phyloP scores from a whole-genome alignment of 1,140 invertebrate species.

The Nautilus pompilius region DNA sequence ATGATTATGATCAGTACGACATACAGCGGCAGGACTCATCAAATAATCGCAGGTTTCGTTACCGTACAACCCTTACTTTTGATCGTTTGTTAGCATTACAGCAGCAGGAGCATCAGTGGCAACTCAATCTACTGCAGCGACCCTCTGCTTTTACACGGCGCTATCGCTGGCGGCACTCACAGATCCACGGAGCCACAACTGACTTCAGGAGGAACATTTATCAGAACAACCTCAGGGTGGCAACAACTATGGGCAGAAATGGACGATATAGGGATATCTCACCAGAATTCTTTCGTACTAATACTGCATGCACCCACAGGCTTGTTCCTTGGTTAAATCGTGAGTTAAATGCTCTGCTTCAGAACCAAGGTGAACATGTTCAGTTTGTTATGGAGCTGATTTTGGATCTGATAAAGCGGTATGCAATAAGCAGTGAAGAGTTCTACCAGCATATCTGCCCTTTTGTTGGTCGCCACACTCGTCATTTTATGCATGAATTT shows the following conservation, averaged over 20 bases:
- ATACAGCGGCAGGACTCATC: constrained; percentile 50
- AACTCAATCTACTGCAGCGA: constrained; percentile 14
- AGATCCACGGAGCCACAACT: constrained; percentile 34
- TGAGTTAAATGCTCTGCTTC: constrained; percentile 71
- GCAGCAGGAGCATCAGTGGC: constrained; percentile 21
- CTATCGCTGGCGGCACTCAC: constrained; percentile 19
- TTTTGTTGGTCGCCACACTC: constrained; percentile 49
- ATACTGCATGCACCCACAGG: constrained; percentile 75
- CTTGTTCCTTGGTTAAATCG: constrained; percentile 84
- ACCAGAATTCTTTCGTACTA: constrained; percentile 70
- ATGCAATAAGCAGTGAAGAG: constrained; percentile 70
- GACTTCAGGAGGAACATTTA: constrained; percentile 72
- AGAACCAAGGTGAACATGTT: constrained; percentile 60
- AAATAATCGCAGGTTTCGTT: constrained; percentile 15
- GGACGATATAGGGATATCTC: constrained; percentile 52
- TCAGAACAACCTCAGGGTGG: constrained; percentile 71
- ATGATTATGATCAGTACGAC: constrained; percentile 84
- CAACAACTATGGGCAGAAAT: constrained; percentile 41
- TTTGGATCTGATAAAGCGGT: constrained; percentile 65
- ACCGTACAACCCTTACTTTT: constrained; percentile 34
- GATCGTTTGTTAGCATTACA: constrained; percentile 18
- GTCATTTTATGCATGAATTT: constrained; percentile 86
- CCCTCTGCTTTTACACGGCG: constrained; percentile 14
- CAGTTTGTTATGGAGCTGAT: constrained; percentile 69
- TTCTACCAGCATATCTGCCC: constrained; percentile 63